Percentiles rank a stretch among this genome's conserved stretches.
Evolutionary conservation across 2,888 invertebrate genomes (phyloP).

Genomic region (Tinea pellionella): DNA sequence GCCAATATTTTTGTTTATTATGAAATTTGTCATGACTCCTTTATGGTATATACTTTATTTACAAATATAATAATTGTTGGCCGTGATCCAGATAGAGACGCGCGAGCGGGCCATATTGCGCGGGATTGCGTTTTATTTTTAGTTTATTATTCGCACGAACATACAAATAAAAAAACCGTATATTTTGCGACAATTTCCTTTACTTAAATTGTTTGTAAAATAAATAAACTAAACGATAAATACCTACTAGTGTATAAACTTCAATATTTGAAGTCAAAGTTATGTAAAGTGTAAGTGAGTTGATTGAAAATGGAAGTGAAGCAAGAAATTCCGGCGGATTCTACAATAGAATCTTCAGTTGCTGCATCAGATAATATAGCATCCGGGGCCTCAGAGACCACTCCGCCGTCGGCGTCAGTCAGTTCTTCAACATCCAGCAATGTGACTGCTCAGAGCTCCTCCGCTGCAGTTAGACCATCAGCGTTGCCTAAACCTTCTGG

Average conservation of each 20-base stretch:
- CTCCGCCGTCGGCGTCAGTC: background rate
- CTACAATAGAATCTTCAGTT: constrained; percentile 45
- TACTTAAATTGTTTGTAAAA: background rate
- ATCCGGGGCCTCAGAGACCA: constrained; percentile 25
- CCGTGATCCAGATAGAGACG: constrained; percentile 61
- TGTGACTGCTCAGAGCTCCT: background rate
- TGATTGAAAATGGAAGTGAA: constrained; percentile 49
- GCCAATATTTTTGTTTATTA: background rate
- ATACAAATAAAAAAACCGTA: background rate
- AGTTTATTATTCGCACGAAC: constrained; percentile 33
- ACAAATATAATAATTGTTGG: constrained; percentile 29
- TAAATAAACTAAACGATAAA: background rate
- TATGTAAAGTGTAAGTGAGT: background rate
- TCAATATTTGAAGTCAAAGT: background rate
- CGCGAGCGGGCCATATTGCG: constrained; percentile 58
- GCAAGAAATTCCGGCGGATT: constrained; percentile 35
- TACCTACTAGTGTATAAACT: too few species aligned
- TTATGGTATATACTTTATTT: background rate
- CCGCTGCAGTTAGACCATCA: constrained; percentile 32
- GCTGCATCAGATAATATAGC: constrained; percentile 35
- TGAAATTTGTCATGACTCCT: background rate
- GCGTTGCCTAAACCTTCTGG: constrained; percentile 70
- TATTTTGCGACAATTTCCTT: background rate
- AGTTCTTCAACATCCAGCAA: background rate
- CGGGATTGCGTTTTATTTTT: constrained; percentile 64